These are phyloP conservation scores for Hippolais icterina DNA, from an alignment of 2,113 vertebrate genomes.

Conservation along the genomic window DNA sequence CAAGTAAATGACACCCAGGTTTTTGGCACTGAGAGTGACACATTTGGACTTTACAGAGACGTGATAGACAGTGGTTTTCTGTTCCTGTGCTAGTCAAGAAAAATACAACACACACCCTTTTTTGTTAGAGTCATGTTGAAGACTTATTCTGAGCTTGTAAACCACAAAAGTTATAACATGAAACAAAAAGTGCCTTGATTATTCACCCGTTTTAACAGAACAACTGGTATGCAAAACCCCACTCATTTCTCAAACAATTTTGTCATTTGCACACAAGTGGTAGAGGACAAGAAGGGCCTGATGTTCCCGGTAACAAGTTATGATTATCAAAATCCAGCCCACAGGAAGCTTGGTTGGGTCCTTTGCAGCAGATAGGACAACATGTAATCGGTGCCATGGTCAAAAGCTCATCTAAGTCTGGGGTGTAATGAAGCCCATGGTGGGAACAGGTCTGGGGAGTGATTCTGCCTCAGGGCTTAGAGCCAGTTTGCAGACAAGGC, in stretches of 20 bases:
- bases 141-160: background rate
- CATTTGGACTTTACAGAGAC: conserved; percentile 9
- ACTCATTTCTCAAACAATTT: background rate
- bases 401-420: background rate
- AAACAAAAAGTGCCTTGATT: background rate
- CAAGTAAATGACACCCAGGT: background rate
- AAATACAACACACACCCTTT: background rate
- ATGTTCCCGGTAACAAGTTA: background rate
- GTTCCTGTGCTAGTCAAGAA: background rate
- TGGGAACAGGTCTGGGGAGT: background rate
- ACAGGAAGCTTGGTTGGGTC: background rate
- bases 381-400: background rate
- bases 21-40: conserved; percentile 17
- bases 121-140: background rate
- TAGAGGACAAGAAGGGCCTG: background rate
- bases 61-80: conserved; percentile 22
- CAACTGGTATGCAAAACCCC: background rate
- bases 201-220: background rate
- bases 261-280: background rate
- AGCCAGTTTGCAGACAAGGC: background rate
- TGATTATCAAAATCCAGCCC: background rate
- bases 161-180: background rate
- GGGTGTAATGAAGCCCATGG: background rate
- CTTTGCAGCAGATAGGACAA: background rate
- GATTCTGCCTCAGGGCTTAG: background rate